These are phyloP conservation scores for Cydia fagiglandana DNA, from an alignment of 1,140 invertebrate species.

Conservation along the genomic window DNA sequence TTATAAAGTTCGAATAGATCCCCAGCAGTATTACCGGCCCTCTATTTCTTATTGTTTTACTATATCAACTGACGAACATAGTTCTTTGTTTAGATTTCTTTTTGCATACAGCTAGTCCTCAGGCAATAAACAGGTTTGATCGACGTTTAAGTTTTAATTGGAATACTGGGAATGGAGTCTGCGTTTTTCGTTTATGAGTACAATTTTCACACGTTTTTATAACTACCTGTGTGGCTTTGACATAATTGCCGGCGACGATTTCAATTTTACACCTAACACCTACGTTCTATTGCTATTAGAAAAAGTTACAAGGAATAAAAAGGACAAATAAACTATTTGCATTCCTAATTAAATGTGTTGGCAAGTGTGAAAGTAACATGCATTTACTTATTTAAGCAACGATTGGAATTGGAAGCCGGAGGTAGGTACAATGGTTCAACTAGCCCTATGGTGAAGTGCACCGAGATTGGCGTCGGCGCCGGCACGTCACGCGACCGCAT, in stretches of 20 bases:
- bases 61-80: neutral
- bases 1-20: neutral
- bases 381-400: slow-evolving; percentile 3
- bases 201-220: slow-evolving; percentile 8
- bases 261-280: neutral
- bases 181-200: neutral
- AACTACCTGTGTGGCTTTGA: slow-evolving; percentile 6
- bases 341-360: neutral
- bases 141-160: slow-evolving; percentile 8
- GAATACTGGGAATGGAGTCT: neutral
- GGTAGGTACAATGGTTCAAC: slow-evolving; percentile 47
- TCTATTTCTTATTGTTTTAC: neutral
- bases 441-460: slow-evolving; percentile 72
- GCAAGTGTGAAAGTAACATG: slow-evolving; percentile 6
- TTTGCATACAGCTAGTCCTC: slow-evolving; percentile 5
- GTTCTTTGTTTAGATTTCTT: slow-evolving; percentile 3
- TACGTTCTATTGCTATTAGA: neutral
- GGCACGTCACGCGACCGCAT: slow-evolving; percentile 76
- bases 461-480: slow-evolving; percentile 70
- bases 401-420: slow-evolving; percentile 25
- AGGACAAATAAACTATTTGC: neutral
- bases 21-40: neutral
- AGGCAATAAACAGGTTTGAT: slow-evolving; percentile 6
- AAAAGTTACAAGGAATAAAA: neutral
- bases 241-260: neutral